phyloP scores from a whole-genome alignment of 2,113 vertebrate genomes.

The Bujurquina vittata region DNA sequence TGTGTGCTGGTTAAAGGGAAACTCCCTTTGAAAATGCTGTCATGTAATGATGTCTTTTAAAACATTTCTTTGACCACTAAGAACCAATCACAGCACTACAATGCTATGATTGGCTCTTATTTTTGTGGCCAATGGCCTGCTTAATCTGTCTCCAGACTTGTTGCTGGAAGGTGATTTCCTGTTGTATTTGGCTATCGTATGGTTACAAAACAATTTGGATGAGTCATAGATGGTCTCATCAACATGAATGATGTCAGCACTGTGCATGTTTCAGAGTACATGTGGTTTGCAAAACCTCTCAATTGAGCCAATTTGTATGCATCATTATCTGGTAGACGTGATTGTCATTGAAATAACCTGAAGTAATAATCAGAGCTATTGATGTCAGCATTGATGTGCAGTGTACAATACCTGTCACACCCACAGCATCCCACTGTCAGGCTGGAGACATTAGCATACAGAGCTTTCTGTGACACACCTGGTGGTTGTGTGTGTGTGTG shows the following conservation, averaged over 20 bases:
- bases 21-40: neutral
- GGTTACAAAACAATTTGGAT: constrained; percentile 41
- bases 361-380: neutral
- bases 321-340: neutral
- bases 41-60: no score
- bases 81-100: neutral
- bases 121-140: constrained; percentile 43
- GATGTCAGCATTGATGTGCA: neutral
- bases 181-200: constrained; percentile 19
- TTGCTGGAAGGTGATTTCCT: constrained; percentile 60
- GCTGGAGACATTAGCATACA: constrained; percentile 15
- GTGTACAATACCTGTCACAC: neutral
- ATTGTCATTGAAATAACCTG: constrained; percentile 1
- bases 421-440: neutral
- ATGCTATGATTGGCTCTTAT: constrained; percentile 33
- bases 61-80: no score
- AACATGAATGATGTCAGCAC: constrained; percentile 39
- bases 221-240: constrained; percentile 52
- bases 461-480: constrained; percentile 43
- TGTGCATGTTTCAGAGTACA: neutral
- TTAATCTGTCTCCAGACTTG: constrained; percentile 44
- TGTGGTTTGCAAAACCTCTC: neutral
- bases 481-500: constrained; percentile 2
- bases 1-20: neutral
- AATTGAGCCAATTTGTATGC: neutral